These are phyloP conservation scores for Cryptotermes secundus DNA, from an alignment of 1,140 invertebrate species.

Conservation along the genomic window DNA sequence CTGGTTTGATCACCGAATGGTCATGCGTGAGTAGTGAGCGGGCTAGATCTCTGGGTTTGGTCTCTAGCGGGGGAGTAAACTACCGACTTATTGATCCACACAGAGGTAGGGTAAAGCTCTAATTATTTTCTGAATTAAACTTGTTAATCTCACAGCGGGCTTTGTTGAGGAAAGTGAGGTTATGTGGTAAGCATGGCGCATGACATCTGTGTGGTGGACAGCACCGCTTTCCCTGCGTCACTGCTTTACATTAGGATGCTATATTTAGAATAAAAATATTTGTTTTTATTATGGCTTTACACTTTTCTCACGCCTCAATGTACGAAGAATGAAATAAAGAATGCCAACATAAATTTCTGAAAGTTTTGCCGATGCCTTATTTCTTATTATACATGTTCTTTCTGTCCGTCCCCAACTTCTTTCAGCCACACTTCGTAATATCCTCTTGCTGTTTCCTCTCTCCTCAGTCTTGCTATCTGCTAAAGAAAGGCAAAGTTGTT, in stretches of 20 bases:
- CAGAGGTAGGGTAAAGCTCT: not conserved
- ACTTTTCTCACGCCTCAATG: not conserved
- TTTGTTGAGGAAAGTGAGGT: not conserved
- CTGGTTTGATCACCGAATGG: too few relatives aligned
- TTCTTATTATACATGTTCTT: not conserved
- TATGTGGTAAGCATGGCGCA: not conserved
- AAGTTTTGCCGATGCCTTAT: not conserved
- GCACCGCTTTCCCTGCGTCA: not conserved
- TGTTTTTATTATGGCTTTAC: too few relatives aligned
- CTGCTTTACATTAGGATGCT: not conserved
- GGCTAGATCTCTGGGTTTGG: too few relatives aligned
- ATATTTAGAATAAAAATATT: too few relatives aligned
- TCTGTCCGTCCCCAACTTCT: not conserved
- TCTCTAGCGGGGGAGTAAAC: too few relatives aligned
- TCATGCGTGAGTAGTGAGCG: too few relatives aligned
- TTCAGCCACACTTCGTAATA: not conserved
- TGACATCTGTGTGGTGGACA: not conserved
- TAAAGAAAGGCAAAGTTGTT: too few relatives aligned
- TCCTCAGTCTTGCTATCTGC: not conserved
- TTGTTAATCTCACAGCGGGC: not conserved
- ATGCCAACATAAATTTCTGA: conserved; percentile 8
- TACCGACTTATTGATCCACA: not conserved
- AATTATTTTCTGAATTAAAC: conserved; percentile 15
- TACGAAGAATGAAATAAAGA: not conserved
- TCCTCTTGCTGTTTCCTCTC: not conserved